phyloP scores from a whole-genome alignment of 2,797 vertebrate species.

The Crenichthys baileyi region DNA sequence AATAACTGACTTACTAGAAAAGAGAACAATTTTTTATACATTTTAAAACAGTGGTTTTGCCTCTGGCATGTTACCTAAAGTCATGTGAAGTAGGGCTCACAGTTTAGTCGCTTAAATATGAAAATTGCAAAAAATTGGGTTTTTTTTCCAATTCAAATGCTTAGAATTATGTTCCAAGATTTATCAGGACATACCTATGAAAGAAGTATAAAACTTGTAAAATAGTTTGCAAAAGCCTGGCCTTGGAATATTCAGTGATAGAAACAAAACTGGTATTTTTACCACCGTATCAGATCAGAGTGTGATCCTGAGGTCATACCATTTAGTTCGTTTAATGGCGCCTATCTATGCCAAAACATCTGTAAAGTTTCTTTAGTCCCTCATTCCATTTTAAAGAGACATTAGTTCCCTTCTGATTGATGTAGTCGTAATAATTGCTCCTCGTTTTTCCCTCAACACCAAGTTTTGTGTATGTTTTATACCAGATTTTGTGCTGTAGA shows the following conservation, averaged over 20 bases:
- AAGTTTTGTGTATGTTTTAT: not conserved
- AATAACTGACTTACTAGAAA: not conserved
- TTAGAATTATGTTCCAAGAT: not conserved
- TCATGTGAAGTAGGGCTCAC: not conserved
- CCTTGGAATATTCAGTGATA: not conserved
- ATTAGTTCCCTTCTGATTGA: not conserved
- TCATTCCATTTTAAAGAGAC: not conserved
- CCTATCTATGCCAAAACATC: not conserved
- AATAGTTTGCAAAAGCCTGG: not conserved
- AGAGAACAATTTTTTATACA: not conserved
- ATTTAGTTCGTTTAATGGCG: too few relatives aligned
- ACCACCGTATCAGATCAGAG: not conserved
- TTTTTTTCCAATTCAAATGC: not conserved
- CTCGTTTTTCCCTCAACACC: not conserved
- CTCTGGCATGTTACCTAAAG: not conserved
- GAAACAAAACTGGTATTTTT: not conserved
- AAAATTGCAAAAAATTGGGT: not conserved
- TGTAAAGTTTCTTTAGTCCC: not conserved
- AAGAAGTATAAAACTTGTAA: not conserved
- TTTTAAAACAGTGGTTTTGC: not conserved
- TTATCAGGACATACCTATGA: not conserved
- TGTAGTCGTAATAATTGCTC: not conserved
- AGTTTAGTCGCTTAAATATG: not conserved
- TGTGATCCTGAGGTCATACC: not conserved
- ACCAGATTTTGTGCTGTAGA: slow-evolving; percentile 4